Percentiles rank a stretch among this genome's conserved stretches.
These are phyloP conservation scores for Euleptes europaea DNA, from an alignment of 2,113 vertebrate genomes.

Conservation along the genomic window DNA sequence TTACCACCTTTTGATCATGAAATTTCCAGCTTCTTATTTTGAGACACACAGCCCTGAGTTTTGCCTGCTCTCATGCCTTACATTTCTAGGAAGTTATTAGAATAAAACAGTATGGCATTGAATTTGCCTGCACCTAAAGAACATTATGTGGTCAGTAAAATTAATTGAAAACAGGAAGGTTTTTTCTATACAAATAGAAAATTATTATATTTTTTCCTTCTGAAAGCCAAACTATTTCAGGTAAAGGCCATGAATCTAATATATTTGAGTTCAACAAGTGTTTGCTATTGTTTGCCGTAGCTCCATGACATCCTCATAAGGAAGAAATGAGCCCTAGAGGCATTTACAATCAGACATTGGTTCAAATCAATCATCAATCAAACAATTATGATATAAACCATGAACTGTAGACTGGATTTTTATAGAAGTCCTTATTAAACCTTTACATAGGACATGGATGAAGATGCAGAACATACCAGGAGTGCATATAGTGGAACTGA, in stretches of 20 bases:
- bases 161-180: background rate
- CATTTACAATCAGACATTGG: background rate
- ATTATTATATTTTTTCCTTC: background rate
- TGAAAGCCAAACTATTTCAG: background rate
- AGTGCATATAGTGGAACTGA: background rate
- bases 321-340: background rate
- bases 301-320: background rate
- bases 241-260: background rate
- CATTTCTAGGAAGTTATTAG: background rate
- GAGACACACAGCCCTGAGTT: background rate
- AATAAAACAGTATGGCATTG: background rate
- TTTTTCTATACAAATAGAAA: background rate
- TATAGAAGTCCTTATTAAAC: background rate
- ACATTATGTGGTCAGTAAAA: background rate
- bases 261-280: background rate
- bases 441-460: background rate
- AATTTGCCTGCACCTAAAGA: background rate
- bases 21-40: background rate
- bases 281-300: background rate
- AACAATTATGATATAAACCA: background rate
- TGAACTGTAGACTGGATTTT: background rate
- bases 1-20: background rate
- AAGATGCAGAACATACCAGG: background rate
- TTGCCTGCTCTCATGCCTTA: background rate
- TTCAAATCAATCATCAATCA: slow-evolving; percentile 5